Conservation (phyloP, 2,797 vertebrate species). For the Loris lydekkerianus region DNA sequence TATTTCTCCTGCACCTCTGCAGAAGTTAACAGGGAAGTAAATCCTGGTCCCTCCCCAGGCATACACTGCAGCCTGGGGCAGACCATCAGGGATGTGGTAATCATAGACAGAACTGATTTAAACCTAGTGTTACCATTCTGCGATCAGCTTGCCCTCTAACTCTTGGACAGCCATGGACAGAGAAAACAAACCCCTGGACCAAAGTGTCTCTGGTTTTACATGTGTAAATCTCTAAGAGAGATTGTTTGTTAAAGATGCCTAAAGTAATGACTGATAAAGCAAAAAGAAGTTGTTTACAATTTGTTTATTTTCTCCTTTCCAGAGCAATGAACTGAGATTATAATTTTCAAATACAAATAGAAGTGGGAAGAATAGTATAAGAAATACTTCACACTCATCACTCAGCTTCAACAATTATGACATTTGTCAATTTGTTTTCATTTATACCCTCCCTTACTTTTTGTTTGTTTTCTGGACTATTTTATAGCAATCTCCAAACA, state of each 20-base stretch:
- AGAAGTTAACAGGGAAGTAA: background rate
- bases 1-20: background rate
- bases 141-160: background rate
- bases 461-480: slow-evolving; percentile 18
- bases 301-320: slow-evolving; percentile 39
- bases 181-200: background rate
- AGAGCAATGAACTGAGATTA: background rate
- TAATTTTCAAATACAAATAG: background rate
- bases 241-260: background rate
- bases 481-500: background rate
- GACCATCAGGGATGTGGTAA: rapidly evolving
- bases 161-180: background rate
- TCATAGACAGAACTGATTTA: background rate
- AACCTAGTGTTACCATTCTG: background rate
- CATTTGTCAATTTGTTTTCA: background rate
- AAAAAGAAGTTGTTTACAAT: slow-evolving; percentile 29
- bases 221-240: background rate
- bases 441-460: background rate
- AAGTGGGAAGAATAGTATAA: background rate
- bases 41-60: background rate
- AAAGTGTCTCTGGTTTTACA: background rate
- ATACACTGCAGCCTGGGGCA: background rate
- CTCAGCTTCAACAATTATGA: background rate
- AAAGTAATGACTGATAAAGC: background rate
- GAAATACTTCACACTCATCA: background rate